Conservation (phyloP, 35 echinoderm and acorn worm genomes). For the Anneissia japonica region DNA sequence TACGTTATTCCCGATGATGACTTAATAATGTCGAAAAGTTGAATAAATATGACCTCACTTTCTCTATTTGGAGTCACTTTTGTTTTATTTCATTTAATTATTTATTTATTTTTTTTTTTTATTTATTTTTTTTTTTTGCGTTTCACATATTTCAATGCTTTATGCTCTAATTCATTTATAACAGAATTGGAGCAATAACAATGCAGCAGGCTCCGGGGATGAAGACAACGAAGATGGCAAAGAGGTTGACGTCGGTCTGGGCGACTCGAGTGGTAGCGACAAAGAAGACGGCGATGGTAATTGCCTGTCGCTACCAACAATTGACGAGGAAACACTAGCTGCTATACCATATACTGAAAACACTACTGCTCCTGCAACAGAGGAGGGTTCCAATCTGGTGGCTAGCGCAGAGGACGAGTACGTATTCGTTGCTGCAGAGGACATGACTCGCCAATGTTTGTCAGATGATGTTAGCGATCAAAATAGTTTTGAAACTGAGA, state of each 20-base stretch:
- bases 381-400: neutral
- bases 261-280: neutral
- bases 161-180: too few species aligned
- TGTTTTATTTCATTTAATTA: too few species aligned
- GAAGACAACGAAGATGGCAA: neutral
- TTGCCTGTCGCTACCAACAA: neutral
- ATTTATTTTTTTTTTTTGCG: too few species aligned
- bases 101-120: too few species aligned
- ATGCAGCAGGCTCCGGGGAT: neutral
- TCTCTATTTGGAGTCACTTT: too few species aligned
- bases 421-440: neutral
- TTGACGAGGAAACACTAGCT: neutral
- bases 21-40: too few species aligned
- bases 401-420: neutral
- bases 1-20: too few species aligned
- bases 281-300: neutral
- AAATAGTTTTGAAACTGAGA: neutral
- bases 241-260: too few species aligned
- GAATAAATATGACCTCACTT: too few species aligned
- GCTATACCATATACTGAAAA: neutral
- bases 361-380: neutral
- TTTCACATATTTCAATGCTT: too few species aligned
- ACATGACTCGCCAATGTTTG: neutral
- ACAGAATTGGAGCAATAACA: neutral
- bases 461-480: neutral